Base-by-base conservation (phyloP, 2,113 vertebrate genomes). In the Lucifuga dentata region DNA sequence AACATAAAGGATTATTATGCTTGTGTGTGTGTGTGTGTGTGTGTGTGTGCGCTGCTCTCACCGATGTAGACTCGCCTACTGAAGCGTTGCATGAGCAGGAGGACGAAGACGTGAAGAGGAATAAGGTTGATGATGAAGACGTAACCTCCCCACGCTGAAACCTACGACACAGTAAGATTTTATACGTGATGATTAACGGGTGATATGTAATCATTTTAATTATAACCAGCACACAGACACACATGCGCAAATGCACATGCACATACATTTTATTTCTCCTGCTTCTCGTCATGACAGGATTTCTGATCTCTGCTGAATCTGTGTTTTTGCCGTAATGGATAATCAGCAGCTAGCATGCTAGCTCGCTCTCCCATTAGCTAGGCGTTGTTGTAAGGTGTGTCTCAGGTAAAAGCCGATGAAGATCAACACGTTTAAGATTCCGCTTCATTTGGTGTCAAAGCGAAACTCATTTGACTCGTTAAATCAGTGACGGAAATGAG, bases 91-190 rank as follows among this genome's bases (percentile, higher is more conserved):
- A 99, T 98, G 62, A 98, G 91, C 65, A 99, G 83, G 62, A 98
- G 92, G 36, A 95, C 96, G 86, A 98, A 98, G 16, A 99, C 97
- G 65, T 99, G 97, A 68, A 99, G 93, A 35, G 97, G 97, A 83
- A 99, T 99, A 57, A 99, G 95, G 89, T 98, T 99, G 94, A 98
- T 98, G 91, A 98, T 98, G 86, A 98, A 98, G 78, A 97, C 96
- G 70, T 98, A 98, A 71, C 97, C 97, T 64, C 97, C 97, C 97
- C 97, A 99, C 17, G 97, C 97, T 73, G 97, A 99, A 58, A 98
- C 96, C 96, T 98, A 80, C 0, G 21, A 82, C 58, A 63, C 36
- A 76, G 16, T 13, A 35, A 36, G 45, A 5, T 17, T 49, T 32
- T 13, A 5, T 29, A 0, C 20, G 11, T 21, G 24, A 15, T n/a